phyloP scores from a whole-genome alignment of 2,797 vertebrate genomes.

The Phoebastria nigripes region DNA sequence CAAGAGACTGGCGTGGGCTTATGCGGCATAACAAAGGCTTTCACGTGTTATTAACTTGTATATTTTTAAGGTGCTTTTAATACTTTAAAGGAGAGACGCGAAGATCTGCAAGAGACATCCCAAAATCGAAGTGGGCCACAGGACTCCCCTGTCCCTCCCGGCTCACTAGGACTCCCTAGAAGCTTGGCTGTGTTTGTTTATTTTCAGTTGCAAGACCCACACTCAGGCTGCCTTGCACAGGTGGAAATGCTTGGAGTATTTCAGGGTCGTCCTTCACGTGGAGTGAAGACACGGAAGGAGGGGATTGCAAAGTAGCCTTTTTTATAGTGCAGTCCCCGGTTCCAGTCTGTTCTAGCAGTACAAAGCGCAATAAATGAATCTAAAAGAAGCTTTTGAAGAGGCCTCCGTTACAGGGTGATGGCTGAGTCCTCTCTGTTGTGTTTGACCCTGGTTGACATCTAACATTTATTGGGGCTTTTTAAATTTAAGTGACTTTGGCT shows the following conservation, averaged over 20 bases:
- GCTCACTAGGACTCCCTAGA: not conserved
- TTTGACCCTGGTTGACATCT: not conserved
- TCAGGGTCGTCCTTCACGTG: not conserved
- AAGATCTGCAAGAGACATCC: not conserved
- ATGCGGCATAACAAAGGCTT: not conserved
- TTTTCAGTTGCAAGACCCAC: not conserved
- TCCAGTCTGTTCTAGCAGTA: not conserved
- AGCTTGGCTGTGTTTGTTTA: not conserved
- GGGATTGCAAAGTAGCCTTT: not conserved
- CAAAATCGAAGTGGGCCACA: rapidly evolving
- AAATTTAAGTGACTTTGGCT: conserved; percentile 42
- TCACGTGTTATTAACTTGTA: not conserved
- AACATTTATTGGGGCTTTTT: not conserved
- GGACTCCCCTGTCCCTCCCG: not conserved
- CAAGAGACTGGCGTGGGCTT: not conserved
- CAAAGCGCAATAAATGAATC: not conserved
- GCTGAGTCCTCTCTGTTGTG: not conserved
- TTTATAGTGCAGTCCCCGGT: not conserved
- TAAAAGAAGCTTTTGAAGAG: not conserved
- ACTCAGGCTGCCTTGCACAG: not conserved
- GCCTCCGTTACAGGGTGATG: not conserved
- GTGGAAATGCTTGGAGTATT: not conserved
- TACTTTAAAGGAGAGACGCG: not conserved
- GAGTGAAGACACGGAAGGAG: not conserved
- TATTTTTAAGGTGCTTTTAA: not conserved